Base-by-base conservation (phyloP, 2,113 vertebrate genomes). In the Erinaceus europaeus region DNA sequence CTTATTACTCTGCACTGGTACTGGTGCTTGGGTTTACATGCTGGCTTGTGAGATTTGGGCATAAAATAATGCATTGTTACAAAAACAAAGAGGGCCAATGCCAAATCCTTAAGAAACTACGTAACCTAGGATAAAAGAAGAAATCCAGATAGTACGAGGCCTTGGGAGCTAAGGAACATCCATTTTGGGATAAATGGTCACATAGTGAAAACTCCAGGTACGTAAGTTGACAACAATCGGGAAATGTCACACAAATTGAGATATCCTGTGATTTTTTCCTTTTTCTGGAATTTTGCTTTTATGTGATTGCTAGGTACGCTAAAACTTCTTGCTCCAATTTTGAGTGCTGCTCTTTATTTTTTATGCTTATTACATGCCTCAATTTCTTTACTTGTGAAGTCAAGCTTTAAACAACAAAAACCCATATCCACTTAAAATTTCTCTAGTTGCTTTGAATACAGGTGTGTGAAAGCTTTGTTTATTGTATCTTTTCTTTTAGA, bases 371-470 rank as follows among this genome's bases (percentile, higher is more conserved):
- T 79, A n/a, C 48, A 11, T 3, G 0, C 10, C 48, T 86, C 10
- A 40, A 40, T 83, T 78, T 85, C 23, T 77, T 65, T 75, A 55
- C 52, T 79, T 82, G 48, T 27, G 55, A 94, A 83, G 3, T 65
- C 62, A 74, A 65, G 4, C 61, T 81, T 71, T 76, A 73, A 77
- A 72, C 48, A 34, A 71, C 9, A 50, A 38, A 38, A 32, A 12
- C 46, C 12, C 7, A 48, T 55, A 25, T 14, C 23, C 20, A 10
- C 23, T 81, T 48, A 68, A 68, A 93, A 46, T 38, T 44, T 27
- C 3, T 13, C 6, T 21, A 0, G 20, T 48, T 25, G 0, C 65
- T 87, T 55, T 67, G 61, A 91, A 13, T 20, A 25, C 20, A 84
- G 44, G 38, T 38, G 2, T 64, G 10, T 38, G 12, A 72, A 92